phyloP scores from a whole-genome alignment of 2,888 invertebrate species.

The Ametastegia equiseti region DNA sequence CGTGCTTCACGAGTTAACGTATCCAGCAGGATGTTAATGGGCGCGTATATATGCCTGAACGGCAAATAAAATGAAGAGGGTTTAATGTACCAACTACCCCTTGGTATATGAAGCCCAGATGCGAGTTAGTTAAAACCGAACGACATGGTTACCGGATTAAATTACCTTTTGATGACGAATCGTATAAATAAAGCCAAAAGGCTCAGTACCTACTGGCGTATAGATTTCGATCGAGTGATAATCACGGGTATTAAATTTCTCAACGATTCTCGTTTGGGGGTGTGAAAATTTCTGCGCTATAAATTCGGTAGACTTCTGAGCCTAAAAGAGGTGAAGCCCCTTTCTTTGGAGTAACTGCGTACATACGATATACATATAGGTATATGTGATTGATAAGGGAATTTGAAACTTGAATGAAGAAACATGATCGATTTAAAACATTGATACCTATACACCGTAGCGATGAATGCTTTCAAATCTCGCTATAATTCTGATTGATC shows the following conservation, averaged over 20 bases:
- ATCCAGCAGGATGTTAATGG: background rate
- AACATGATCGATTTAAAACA: conserved; percentile 46
- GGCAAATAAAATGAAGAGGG: conserved; percentile 23
- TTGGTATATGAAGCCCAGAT: background rate
- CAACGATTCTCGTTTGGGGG: too few relatives aligned
- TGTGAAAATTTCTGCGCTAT: too few relatives aligned
- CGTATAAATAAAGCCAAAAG: background rate
- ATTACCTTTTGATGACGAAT: background rate
- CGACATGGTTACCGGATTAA: background rate
- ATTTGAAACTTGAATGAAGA: conserved; percentile 43
- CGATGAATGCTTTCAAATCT: conserved; percentile 37
- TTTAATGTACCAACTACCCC: background rate
- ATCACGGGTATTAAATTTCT: too few relatives aligned
- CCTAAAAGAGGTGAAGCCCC: background rate
- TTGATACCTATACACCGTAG: conserved; percentile 11
- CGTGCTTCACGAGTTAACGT: background rate
- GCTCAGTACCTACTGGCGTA: background rate
- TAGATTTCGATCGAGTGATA: too few relatives aligned
- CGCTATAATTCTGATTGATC: conserved; percentile 46
- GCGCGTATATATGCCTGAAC: background rate
- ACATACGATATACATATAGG: too few relatives aligned
- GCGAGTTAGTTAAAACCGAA: background rate
- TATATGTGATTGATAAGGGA: conserved; percentile 43
- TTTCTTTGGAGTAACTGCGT: background rate
- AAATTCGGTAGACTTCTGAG: too few relatives aligned